A percentile compares a stretch with the other conserved stretches of the same genome.
Conservation (phyloP, 1,140 invertebrate genomes). For the Apis florea region DNA sequence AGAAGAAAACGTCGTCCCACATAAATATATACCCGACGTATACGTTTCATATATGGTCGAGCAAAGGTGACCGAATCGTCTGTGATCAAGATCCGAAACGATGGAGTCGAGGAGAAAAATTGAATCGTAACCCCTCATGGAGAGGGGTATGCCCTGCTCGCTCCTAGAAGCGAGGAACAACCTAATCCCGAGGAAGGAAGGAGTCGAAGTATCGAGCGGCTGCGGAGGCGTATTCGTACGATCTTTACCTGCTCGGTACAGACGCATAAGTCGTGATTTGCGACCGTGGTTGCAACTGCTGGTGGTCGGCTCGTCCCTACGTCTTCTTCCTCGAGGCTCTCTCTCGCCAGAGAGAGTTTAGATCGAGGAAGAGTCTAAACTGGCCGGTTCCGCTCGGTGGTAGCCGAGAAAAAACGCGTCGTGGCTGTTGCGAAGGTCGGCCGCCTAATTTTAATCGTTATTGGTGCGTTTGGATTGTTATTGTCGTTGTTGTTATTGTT, state of each 20-base stretch:
- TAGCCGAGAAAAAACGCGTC: conserved; percentile 21
- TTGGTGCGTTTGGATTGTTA: background rate
- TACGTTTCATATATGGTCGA: too few species aligned
- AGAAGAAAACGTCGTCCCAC: too few species aligned
- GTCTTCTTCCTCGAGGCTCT: conserved; percentile 71
- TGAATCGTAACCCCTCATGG: too few species aligned
- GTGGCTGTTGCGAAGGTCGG: background rate
- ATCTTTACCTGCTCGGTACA: conserved; percentile 78
- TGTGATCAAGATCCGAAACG: too few species aligned
- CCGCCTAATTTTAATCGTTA: background rate
- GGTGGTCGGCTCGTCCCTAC: conserved; percentile 24
- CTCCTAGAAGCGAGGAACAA: background rate
- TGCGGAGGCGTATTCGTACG: conserved; percentile 1
- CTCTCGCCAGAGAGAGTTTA: conserved; percentile 68
- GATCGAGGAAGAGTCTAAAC: conserved; percentile 28
- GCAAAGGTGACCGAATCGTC: too few species aligned
- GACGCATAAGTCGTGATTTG: conserved; percentile 80
- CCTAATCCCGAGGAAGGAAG: background rate
- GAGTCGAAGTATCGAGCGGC: conserved; percentile 36
- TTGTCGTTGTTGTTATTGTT: background rate
- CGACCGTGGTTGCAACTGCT: conserved; percentile 66
- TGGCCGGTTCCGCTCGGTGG: conserved; percentile 37
- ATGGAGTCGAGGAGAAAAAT: too few species aligned
- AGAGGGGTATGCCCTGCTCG: background rate
- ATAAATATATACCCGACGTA: too few species aligned